Base-by-base conservation (phyloP, 1,140 invertebrate genomes). In the Bombus sylvicola region DNA sequence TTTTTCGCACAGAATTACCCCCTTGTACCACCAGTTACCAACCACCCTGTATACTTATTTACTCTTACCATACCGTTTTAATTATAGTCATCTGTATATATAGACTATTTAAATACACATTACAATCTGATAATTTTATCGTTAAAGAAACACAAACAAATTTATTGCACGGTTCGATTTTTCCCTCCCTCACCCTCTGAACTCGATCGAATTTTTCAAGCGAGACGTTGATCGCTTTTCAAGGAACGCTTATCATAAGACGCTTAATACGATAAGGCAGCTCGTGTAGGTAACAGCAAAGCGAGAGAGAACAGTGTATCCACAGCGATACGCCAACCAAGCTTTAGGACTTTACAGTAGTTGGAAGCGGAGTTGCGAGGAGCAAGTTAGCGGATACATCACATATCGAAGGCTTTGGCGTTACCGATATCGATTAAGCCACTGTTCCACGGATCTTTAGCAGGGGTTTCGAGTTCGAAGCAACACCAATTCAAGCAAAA, bases 391-490 rank as follows among this genome's bases (percentile, higher is more conserved):
- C 79, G 71, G 88, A 85, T 90, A 90, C 62, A 90, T 90, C 89
- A 85, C 82, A 73, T 83, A 87, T 87, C 81, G 82, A 83, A 53
- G 25, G 57, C 68, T 85, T 34, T 43, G 53, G 37, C 41, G 82
- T 87, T 82, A 89, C 80, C 77, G 85, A 87, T 86, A 88, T 85
- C 80, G 89, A 90, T 88, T 90, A 86, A 89, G 59, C 83, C 73
- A 85, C 85, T 82, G 62, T 85, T 87, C 64, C 68, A 39, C 53
- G 57, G 62, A 81, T 84, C 81, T 57, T 81, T 64, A 66, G 31
- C 25, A 74, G 41, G 43, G 69, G 59, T 47, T 81, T 64, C 77
- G 64, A 74, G 47, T 34, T 88, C 53, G 18, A 53, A 53, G 47
- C 18, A 53, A 53, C 6, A 22, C 6, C 47, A 22, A 53, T 22